A percentile compares a stretch with the other conserved stretches of the same genome.
These are phyloP conservation scores for Mylabris phalerata DNA, from an alignment of 1,140 invertebrate species.

Conservation along the genomic window DNA sequence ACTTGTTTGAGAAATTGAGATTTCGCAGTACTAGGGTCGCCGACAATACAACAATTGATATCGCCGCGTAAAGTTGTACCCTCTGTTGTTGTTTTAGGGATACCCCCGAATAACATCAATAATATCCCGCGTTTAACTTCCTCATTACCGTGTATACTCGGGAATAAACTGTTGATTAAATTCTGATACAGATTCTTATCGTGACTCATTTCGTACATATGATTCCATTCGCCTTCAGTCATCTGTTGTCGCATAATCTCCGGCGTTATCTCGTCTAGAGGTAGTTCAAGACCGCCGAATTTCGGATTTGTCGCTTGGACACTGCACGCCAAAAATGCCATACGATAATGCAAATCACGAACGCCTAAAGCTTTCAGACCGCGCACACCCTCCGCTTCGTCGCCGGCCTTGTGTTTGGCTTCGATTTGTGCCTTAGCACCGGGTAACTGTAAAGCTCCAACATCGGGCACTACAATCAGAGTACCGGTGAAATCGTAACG, in stretches of 20 bases:
- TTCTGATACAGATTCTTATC: conserved; percentile 92
- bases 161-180: conserved; percentile 88
- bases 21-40: conserved; percentile 98
- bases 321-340: conserved; percentile 92
- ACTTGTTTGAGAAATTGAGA: conserved; percentile 95
- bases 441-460: conserved; percentile 76
- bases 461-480: conserved; percentile 96
- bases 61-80: conserved; percentile 86
- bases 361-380: conserved; percentile 88
- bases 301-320: conserved; percentile 78
- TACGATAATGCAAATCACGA: conserved; percentile 89
- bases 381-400: conserved; percentile 79
- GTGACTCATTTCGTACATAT: conserved; percentile 92
- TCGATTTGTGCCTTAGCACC: conserved; percentile 80
- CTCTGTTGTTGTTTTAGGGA: conserved; percentile 91
- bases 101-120: conserved; percentile 96
- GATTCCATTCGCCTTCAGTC: conserved; percentile 92
- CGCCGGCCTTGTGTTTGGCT: conserved; percentile 61
- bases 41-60: conserved; percentile 96
- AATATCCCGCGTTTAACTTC: conserved; percentile 95
- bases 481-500: conserved; percentile 96
- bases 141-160: conserved; percentile 96
- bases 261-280: conserved; percentile 76
- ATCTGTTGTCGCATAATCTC: conserved; percentile 92
- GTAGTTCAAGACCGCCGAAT: conserved; percentile 71